Evolutionary conservation across 2,113 vertebrate species (phyloP), one percentile per base, ranked within the genome.

Genomic region (Sclerurus mexicanus): DNA sequence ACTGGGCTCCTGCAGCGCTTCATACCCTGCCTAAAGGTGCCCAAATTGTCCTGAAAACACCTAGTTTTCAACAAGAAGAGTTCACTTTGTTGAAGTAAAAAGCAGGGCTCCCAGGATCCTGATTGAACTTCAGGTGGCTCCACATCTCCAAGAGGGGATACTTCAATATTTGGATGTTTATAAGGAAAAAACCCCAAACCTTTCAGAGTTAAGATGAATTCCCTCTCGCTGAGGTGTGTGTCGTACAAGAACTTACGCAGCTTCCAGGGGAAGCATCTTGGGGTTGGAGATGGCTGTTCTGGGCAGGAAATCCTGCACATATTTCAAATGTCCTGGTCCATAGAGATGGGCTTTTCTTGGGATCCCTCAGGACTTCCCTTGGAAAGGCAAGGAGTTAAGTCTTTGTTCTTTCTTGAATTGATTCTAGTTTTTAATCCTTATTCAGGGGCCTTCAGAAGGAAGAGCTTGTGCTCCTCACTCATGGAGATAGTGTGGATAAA

Each of bases 401-500:
- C 10, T 52, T 47, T 64, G 17, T 58, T 83, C 39, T 83, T 79
- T 52, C 88, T 31, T 66, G 24, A n/a, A 7, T 50, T 85, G 28
- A 40, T 92, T 88, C 67, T 88, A 30, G 55, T 53, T 71, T 85
- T 66, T 78, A 62, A 68, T 91, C 49, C 85, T 76, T 75, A 15
- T 97, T 75, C 97, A 99, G 99, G 97, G 99, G 99, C 78, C 98
- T 99, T 91, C 99, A 99, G 97, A 99, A 99, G 96, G 99, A 99
- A 94, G 99, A 99, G 90, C 96, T 99, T 66, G 99, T 99, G 71
- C 97, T 99, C 72, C 98, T 99, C 90, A 99, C 99, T 44, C 99
- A 99, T 3, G 99, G 99, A 85, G 99, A 99, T 64, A 99, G 99
- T 8, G 99, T 99, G 92, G 99, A 99, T 98, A 99, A 99, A 97